These are phyloP conservation scores for Andrena hattorfiana DNA, from an alignment of 2,888 invertebrate species.

Conservation along the genomic window DNA sequence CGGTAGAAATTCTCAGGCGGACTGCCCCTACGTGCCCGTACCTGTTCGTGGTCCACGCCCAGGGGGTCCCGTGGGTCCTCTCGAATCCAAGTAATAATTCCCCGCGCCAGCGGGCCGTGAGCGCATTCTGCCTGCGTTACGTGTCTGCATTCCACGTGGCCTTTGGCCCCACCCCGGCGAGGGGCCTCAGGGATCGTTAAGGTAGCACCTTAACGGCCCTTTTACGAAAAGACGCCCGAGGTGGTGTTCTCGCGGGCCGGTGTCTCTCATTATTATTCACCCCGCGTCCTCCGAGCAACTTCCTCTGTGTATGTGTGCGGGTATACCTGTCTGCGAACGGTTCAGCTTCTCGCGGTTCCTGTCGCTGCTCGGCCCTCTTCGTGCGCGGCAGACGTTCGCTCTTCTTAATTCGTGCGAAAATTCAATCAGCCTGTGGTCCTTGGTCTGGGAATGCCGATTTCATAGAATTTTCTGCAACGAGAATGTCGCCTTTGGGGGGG, in stretches of 20 bases:
- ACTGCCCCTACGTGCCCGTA: conserved; percentile 29
- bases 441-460: background rate
- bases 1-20: conserved; percentile 25
- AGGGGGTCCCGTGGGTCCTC: conserved; percentile 66
- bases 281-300: conserved; percentile 54
- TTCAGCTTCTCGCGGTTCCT: conserved; percentile 28
- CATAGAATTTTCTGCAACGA: conserved; percentile 9
- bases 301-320: conserved; percentile 31
- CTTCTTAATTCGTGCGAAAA: conserved; percentile 51
- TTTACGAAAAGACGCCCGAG: conserved; percentile 74
- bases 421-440: conserved; percentile 41
- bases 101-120: conserved; percentile 70
- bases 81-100: conserved; percentile 80
- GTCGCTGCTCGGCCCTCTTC: conserved; percentile 28
- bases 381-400: conserved; percentile 27
- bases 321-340: conserved; percentile 34
- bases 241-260: conserved; percentile 63
- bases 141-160: conserved; percentile 83
- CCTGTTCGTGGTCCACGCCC: conserved; percentile 69
- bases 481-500: background rate
- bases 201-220: conserved; percentile 76
- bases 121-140: conserved; percentile 82
- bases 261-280: conserved; percentile 69
- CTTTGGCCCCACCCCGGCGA: conserved; percentile 75
- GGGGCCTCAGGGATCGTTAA: conserved; percentile 72